Evolutionary conservation across 2,888 invertebrate species (phyloP).

Genomic region (Limnephilus rhombicus): DNA sequence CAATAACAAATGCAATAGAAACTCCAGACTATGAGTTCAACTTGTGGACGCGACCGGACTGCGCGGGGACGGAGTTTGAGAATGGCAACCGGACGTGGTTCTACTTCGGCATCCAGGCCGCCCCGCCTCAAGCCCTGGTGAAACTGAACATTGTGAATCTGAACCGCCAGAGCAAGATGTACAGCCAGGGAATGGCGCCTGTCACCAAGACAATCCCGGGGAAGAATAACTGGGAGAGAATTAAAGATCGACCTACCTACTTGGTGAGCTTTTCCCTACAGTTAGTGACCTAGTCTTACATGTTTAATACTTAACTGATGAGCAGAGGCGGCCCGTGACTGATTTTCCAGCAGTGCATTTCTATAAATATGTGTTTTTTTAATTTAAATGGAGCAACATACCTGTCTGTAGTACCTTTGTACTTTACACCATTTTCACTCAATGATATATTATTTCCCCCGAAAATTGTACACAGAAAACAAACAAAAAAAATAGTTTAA

Average conservation of each 20-base stretch:
- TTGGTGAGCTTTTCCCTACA: constrained; percentile 76
- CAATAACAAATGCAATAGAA: constrained; percentile 74
- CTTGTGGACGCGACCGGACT: constrained; percentile 94
- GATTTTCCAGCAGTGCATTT: too few relatives aligned
- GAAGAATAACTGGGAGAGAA: constrained; percentile 89
- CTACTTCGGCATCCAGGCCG: constrained; percentile 87
- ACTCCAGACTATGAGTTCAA: constrained; percentile 89
- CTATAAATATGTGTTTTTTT: too few relatives aligned
- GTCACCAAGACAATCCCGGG: constrained; percentile 87
- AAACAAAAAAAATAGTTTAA: too few relatives aligned
- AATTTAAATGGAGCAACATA: too few relatives aligned
- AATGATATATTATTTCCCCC: too few relatives aligned
- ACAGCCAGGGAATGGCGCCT: constrained; percentile 93
- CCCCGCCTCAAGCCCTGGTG: constrained; percentile 78
- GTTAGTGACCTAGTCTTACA: neutral
- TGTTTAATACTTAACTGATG: neutral
- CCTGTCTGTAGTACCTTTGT: too few relatives aligned
- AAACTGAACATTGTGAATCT: constrained; percentile 92
- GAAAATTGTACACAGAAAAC: too few relatives aligned
- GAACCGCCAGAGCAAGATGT: constrained; percentile 94
- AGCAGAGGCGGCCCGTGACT: too few relatives aligned
- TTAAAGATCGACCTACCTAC: constrained; percentile 87
- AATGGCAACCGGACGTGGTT: constrained; percentile 96
- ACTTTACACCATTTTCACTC: too few relatives aligned
- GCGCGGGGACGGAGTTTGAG: constrained; percentile 90